These are phyloP conservation scores for Lobophora halterata DNA, from an alignment of 2,888 invertebrate species.

Conservation along the genomic window DNA sequence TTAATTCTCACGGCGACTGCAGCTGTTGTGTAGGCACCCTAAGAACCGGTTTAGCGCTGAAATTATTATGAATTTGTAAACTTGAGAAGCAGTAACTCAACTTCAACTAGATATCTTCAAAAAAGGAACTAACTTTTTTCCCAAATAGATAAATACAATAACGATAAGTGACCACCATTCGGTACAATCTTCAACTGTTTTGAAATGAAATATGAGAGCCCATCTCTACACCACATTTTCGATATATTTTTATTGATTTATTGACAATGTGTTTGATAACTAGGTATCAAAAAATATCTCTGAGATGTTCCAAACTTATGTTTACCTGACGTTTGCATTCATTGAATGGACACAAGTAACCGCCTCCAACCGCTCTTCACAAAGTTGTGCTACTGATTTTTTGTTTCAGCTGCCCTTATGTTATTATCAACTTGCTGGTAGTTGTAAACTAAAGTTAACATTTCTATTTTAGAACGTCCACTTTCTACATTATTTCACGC, in stretches of 20 bases:
- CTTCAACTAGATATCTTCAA: too few relatives aligned
- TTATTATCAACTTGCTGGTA: slow-evolving; percentile 8
- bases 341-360: background rate
- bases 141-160: too few relatives aligned
- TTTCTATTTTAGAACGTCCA: slow-evolving; percentile 16
- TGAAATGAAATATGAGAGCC: too few relatives aligned
- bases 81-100: slow-evolving; percentile 3
- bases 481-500: slow-evolving; percentile 15
- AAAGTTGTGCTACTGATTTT: slow-evolving; percentile 1
- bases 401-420: background rate
- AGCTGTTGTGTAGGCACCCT: slow-evolving; percentile 40
- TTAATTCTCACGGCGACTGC: slow-evolving; percentile 51
- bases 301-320: too few relatives aligned
- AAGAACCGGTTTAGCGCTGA: slow-evolving; percentile 31
- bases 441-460: slow-evolving; percentile 18
- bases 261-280: too few relatives aligned
- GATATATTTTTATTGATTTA: too few relatives aligned
- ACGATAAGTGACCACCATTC: too few relatives aligned
- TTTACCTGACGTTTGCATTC: background rate
- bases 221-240: too few relatives aligned
- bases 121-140: too few relatives aligned
- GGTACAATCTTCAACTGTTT: too few relatives aligned
- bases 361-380: background rate
- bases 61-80: slow-evolving; percentile 36
- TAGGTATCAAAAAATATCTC: too few relatives aligned